Evolutionary conservation across 2,888 invertebrate species (phyloP).

Genomic region (Abrostola triplasia): DNA sequence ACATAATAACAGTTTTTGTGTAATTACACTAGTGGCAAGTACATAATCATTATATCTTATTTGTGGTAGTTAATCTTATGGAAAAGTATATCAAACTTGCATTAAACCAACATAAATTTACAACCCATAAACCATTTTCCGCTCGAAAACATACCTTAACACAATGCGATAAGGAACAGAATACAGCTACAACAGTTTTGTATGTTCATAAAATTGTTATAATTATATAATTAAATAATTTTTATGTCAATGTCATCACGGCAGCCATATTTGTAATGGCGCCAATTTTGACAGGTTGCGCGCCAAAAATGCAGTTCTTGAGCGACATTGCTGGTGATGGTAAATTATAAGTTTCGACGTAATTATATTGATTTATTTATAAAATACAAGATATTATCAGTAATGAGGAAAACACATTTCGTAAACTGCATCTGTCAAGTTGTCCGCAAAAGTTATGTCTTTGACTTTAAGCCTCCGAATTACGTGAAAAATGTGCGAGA

Average conservation of each 20-base stretch:
- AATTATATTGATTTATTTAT: conserved; percentile 57
- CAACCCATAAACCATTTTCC: background rate
- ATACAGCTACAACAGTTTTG: background rate
- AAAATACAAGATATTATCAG: conserved; percentile 31
- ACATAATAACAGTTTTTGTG: conserved; percentile 6
- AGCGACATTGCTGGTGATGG: conserved; percentile 47
- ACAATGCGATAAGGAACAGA: background rate
- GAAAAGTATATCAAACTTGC: conserved; percentile 44
- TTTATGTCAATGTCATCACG: conserved; percentile 67
- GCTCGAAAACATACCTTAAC: conserved; percentile 1
- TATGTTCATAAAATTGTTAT: conserved; percentile 33
- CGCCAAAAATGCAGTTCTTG: conserved; percentile 57
- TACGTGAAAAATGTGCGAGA: conserved; percentile 22
- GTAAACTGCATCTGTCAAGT: conserved; percentile 32
- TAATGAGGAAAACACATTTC: conserved; percentile 32
- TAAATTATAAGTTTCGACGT: conserved; percentile 53
- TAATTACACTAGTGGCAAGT: conserved; percentile 33
- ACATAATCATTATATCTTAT: conserved; percentile 30
- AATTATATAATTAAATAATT: conserved; percentile 60
- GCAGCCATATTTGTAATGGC: conserved; percentile 58
- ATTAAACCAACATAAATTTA: conserved; percentile 12
- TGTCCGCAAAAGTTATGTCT: conserved; percentile 18
- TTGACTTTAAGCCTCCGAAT: conserved; percentile 13
- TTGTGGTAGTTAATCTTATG: conserved; percentile 37
- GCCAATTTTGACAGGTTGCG: conserved; percentile 60